Percentiles rank a stretch among this genome's conserved stretches.
Conservation (phyloP, 2,113 vertebrate species). For the Ciconia boyciana region DNA sequence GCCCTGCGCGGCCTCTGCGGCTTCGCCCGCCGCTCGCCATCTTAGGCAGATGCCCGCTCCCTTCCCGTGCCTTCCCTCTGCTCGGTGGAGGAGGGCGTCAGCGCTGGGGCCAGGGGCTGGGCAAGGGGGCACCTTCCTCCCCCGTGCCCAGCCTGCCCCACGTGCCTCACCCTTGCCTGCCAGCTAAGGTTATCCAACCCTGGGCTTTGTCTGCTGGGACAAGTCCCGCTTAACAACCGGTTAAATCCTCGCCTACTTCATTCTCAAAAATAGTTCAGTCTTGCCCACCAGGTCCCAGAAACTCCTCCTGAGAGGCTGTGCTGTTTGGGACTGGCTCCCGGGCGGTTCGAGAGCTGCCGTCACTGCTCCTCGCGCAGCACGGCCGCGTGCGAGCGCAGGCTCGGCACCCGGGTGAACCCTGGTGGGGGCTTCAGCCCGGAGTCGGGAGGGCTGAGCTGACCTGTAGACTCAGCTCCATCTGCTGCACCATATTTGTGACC, state of each 20-base stretch:
- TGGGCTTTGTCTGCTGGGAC: background rate
- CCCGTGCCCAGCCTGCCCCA: background rate
- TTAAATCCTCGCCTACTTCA: background rate
- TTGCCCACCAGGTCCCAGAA: background rate
- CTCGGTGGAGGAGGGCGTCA: background rate
- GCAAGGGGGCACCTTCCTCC: background rate
- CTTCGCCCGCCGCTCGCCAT: background rate
- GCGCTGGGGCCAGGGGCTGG: background rate
- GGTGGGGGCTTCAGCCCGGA: background rate
- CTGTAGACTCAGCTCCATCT: background rate
- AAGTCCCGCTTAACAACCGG: background rate
- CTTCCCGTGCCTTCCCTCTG: background rate
- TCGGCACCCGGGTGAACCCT: background rate
- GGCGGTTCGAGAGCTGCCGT: background rate
- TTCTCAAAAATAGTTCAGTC: background rate
- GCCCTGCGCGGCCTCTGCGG: background rate
- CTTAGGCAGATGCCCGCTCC: background rate
- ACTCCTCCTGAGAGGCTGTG: background rate
- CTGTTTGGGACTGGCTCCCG: background rate
- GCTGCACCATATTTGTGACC: background rate
- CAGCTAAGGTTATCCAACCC: background rate
- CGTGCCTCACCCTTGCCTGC: background rate
- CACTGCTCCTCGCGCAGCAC: background rate
- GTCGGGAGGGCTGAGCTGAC: background rate
- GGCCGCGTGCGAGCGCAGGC: background rate